These are phyloP conservation scores for Pentalonia nigronervosa DNA, from an alignment of 1,140 invertebrate species.

Conservation along the genomic window DNA sequence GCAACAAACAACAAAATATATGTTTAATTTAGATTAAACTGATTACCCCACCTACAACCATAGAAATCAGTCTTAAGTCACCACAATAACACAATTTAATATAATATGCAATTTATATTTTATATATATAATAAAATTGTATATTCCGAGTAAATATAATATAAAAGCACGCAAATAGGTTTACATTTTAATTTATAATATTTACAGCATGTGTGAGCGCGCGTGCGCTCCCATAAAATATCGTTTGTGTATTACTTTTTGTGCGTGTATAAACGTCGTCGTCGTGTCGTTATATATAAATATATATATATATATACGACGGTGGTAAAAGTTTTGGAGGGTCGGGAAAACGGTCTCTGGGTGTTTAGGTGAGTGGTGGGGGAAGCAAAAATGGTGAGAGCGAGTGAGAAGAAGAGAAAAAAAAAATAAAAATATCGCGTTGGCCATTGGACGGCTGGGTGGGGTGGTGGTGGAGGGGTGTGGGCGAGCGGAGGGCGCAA, in stretches of 20 bases:
- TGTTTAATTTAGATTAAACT: no score
- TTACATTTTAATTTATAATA: background rate
- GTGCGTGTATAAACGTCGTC: background rate
- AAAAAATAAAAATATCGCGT: constrained; percentile 25
- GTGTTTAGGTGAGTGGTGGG: background rate
- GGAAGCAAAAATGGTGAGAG: background rate
- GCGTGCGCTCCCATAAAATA: background rate
- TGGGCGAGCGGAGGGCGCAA: constrained; percentile 2
- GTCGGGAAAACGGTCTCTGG: background rate
- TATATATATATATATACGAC: background rate
- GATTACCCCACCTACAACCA: no score
- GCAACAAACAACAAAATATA: no score
- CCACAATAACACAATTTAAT: background rate
- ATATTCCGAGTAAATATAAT: background rate
- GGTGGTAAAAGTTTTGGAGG: constrained; percentile 31
- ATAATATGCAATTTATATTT: no score
- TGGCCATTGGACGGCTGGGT: constrained; percentile 40
- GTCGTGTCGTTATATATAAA: background rate
- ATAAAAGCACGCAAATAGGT: background rate
- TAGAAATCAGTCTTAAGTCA: no score
- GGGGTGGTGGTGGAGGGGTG: background rate
- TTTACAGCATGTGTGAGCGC: background rate
- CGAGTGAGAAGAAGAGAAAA: background rate
- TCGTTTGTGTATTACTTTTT: background rate
- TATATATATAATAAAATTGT: background rate